Evolutionary conservation across 1,140 invertebrate species (phyloP).

Genomic region (Drosophila leontia): DNA sequence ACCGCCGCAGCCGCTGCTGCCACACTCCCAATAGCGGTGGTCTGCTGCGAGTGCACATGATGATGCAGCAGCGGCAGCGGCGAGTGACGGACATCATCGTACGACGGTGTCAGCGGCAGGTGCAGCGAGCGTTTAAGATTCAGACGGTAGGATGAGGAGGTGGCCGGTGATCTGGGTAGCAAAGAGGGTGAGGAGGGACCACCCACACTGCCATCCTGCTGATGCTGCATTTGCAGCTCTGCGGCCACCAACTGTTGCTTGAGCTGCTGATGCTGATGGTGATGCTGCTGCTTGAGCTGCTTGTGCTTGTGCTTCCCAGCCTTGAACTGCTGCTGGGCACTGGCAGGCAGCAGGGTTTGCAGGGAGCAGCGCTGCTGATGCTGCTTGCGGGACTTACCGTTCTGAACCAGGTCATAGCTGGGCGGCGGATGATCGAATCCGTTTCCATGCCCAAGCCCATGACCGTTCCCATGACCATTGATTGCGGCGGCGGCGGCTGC

Average conservation of each 20-base stretch:
- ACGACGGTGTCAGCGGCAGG: conserved; percentile 79
- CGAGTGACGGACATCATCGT: conserved; percentile 77
- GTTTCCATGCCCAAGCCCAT: conserved; percentile 51
- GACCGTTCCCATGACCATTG: conserved; percentile 49
- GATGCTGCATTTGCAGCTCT: conserved; percentile 51
- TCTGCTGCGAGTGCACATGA: conserved; percentile 71
- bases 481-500: conserved; percentile 20
- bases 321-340: conserved; percentile 77
- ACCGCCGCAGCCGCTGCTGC: conserved; percentile 50
- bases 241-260: conserved; percentile 51
- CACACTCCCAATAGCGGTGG: conserved; percentile 68
- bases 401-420: conserved; percentile 84
- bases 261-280: conserved; percentile 56
- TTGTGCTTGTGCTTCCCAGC: conserved; percentile 70
- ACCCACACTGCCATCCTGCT: background rate
- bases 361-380: conserved; percentile 82
- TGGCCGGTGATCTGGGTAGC: conserved; percentile 69
- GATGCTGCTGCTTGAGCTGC: conserved; percentile 74
- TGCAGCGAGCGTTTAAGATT: conserved; percentile 80
- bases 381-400: conserved; percentile 83
- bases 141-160: conserved; percentile 76
- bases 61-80: conserved; percentile 80
- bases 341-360: conserved; percentile 78
- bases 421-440: conserved; percentile 82
- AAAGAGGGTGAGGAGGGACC: conserved; percentile 66